Evolutionary conservation across 2,113 vertebrate genomes (phyloP).

Genomic region (Typhlomys cinereus): DNA sequence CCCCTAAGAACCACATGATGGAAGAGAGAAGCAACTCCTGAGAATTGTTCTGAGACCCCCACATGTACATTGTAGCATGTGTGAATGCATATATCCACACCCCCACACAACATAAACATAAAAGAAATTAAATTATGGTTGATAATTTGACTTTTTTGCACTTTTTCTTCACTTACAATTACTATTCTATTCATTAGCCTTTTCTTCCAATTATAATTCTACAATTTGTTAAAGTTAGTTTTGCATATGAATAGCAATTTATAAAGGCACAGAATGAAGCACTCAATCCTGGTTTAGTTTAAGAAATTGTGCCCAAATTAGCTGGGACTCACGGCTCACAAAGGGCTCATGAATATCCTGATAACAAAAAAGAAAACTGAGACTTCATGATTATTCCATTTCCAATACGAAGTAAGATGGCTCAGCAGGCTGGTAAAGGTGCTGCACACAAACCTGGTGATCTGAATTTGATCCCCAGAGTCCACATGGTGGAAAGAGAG

Average conservation of each 20-base stretch:
- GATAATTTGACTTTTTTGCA: constrained; percentile 16
- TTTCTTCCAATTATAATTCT: neutral
- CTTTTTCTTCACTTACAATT: constrained; percentile 33
- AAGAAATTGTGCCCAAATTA: neutral
- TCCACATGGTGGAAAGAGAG: no score
- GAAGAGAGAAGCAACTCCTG: no score
- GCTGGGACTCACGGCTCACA: neutral
- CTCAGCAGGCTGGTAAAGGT: no score
- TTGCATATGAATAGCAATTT: neutral
- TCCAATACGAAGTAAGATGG: neutral
- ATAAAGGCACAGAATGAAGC: constrained; percentile 13
- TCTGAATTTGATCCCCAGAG: no score
- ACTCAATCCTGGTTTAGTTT: neutral
- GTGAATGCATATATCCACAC: no score
- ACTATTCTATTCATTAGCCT: neutral
- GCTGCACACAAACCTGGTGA: no score
- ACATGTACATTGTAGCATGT: no score
- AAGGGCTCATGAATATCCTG: neutral
- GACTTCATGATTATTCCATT: neutral
- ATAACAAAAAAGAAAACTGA: neutral
- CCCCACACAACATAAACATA: no score
- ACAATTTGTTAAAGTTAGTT: neutral
- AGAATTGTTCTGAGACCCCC: no score
- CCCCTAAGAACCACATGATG: no score
- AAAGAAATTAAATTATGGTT: neutral